Evolutionary conservation across 2,888 invertebrate species (phyloP), one percentile per base, ranked within the genome.

Genomic region (Eupelmus urozonus): DNA sequence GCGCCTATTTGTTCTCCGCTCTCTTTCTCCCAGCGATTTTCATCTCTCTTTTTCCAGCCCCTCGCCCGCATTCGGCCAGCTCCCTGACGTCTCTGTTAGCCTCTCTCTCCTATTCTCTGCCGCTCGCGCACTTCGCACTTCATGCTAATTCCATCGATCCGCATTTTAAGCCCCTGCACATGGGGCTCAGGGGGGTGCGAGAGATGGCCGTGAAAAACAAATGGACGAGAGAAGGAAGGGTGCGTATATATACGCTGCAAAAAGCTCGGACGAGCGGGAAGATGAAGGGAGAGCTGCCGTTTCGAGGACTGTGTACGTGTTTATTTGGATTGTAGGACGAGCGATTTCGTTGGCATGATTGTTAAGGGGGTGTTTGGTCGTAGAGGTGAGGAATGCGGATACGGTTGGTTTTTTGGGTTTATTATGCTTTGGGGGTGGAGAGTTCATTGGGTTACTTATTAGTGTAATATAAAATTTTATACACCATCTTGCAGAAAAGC

Each of bases 71-170:
- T 78, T 69, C 62, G 59, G 45, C 7, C 49, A n/a, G 42, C 66
- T 51, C 60, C n/a, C 45, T 66, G 74, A 59, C 65, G 45, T 53
- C 62, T 62, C 62, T 70, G 49, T 70, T 57, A 57, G 57, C 25
- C 23, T 67, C 53, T 66, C 27, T 53, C 11, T 53, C 9, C 34
- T 34, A 5, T 34, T 34, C 9, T 34, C 34, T 5, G 5, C 5
- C 34, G 34, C 34, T 34, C n/a, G n/a, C 60, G 18, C 82, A 80
- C 81, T 85, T 86, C 83, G 82, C 83, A 83, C 83, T 83, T 84
- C 83, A 85, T 85, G 86, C 85, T 85, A 87, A 86, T 86, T 84
- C 84, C 83, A 84, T 85, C 84, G 86, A 86, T 86, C 85, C 82
- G 79, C 66, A 72, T 81, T 81, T 82, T 82, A 82, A 83, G 82